phyloP scores from a whole-genome alignment of 1,140 invertebrate species.

The Drosophila repletoides region DNA sequence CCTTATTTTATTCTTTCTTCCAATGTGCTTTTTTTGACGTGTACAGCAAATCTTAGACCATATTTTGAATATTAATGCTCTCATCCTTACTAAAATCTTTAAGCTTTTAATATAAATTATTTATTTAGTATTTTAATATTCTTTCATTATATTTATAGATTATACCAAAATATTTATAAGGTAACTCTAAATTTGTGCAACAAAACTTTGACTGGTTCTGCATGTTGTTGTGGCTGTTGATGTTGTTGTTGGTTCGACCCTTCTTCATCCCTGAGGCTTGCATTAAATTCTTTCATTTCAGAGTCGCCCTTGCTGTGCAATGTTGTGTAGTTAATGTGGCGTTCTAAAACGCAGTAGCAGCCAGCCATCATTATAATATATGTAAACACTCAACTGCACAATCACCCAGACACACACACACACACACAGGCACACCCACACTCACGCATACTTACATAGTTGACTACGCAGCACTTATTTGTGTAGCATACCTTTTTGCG shows the following conservation, averaged over 20 bases:
- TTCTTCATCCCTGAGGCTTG: background rate
- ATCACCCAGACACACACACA: constrained; percentile 10
- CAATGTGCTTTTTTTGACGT: background rate
- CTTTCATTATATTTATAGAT: no score
- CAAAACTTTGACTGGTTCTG: no score
- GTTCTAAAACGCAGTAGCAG: constrained; percentile 68
- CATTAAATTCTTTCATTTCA: background rate
- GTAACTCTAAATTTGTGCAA: no score
- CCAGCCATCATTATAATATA: constrained; percentile 54
- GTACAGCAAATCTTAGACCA: no score
- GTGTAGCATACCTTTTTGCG: constrained; percentile 73
- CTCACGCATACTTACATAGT: constrained; percentile 12
- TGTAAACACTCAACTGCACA: constrained; percentile 71
- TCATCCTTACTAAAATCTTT: no score
- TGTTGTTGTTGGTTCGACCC: background rate
- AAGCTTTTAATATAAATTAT: no score
- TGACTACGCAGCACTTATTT: constrained; percentile 54
- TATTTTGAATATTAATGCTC: no score
- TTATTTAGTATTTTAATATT: no score
- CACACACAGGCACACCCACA: background rate
- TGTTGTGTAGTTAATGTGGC: constrained; percentile 74
- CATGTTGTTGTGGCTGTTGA: background rate
- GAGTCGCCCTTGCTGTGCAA: constrained; percentile 43
- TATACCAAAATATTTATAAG: no score
- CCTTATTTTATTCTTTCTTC: background rate